Conservation (phyloP, 2,797 vertebrate genomes). For the Caiman crocodilus region DNA sequence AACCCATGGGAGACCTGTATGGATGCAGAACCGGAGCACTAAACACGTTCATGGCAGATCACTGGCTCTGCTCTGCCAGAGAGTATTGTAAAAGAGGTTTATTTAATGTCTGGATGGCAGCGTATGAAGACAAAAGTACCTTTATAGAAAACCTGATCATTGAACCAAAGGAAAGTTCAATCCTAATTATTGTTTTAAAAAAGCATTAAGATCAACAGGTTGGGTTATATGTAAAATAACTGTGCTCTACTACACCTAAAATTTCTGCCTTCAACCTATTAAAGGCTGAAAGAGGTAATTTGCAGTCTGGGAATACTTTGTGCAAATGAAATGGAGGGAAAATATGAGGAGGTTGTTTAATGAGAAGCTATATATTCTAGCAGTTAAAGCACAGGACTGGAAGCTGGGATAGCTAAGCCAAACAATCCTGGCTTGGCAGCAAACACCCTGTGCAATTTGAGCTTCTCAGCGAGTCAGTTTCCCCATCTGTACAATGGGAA, state of each 20-base stretch:
- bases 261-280: not conserved
- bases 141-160: not conserved
- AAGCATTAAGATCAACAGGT: not conserved
- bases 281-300: not conserved
- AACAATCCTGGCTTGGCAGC: not conserved
- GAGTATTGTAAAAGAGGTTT: not conserved
- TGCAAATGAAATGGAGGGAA: not conserved
- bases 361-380: not conserved
- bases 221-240: not conserved
- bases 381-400: not conserved
- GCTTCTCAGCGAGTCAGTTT: rapidly evolving
- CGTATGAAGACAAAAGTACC: not conserved
- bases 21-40: constrained; percentile 92
- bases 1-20: constrained; percentile 99
- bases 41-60: not conserved
- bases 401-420: not conserved
- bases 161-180: not conserved
- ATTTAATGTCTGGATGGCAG: not conserved
- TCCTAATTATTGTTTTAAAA: not conserved
- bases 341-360: not conserved
- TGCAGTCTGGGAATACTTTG: not conserved
- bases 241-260: not conserved
- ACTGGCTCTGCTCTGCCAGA: not conserved
- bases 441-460: not conserved
- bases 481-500: not conserved